phyloP scores from a whole-genome alignment of 2,113 vertebrate species.

The Lanius ludovicianus region DNA sequence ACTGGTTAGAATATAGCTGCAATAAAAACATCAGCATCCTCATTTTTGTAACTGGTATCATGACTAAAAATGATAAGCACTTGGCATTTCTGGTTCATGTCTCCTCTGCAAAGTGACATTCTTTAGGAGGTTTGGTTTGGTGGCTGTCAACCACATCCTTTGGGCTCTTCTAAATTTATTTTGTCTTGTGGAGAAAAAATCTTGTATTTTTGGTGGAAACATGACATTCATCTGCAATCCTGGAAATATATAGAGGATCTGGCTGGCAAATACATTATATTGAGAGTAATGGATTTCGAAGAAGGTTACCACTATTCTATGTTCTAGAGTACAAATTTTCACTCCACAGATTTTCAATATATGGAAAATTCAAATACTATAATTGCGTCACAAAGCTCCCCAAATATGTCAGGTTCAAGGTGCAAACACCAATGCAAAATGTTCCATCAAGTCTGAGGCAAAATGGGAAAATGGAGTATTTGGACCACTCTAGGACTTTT shows the following conservation, averaged over 20 bases:
- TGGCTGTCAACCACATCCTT: neutral
- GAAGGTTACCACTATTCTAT: neutral
- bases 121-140: neutral
- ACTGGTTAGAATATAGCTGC: neutral
- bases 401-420: neutral
- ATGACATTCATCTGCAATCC: neutral
- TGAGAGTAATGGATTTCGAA: neutral
- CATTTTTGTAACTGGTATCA: neutral
- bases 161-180: neutral
- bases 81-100: neutral
- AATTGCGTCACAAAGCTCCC: neutral
- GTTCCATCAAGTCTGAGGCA: neutral
- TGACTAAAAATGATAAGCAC: neutral
- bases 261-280: neutral
- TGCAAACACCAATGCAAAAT: neutral
- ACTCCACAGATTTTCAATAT: neutral
- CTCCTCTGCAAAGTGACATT: neutral
- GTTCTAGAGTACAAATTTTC: neutral
- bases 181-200: neutral
- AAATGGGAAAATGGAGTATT: neutral
- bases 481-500: neutral
- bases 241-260: neutral
- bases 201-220: neutral
- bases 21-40: neutral
- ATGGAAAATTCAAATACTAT: neutral